Base-by-base conservation (phyloP, 2,113 vertebrate species). In the Rhynchopsitta pachyrhyncha region DNA sequence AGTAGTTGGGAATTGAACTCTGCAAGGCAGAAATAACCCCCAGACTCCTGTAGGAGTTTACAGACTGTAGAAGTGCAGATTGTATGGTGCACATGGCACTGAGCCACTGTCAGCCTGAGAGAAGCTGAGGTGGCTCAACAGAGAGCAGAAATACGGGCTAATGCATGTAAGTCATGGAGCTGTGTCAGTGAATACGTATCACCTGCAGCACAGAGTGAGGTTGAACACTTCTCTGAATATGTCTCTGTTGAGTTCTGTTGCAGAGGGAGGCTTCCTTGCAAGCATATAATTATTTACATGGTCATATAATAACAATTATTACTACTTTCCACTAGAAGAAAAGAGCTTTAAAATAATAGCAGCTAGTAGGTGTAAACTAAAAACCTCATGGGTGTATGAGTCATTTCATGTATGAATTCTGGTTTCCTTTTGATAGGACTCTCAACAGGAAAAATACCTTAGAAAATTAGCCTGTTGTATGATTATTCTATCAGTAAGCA, bases 91-190 rank as follows among this genome's bases (percentile, higher is more conserved):
- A 16, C 13, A 2, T 2, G 17, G 42, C 67, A 28, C 23, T 63
- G 8, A 75, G n/a, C 27, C 33, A 10, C 55, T 70, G 11, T 57
- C 29, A 49, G 6, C 28, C 7, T 24, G 3, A 41, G 68, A 70
- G 64, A 70, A 74, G 41, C 68, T 57, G 39, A 77, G 41, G 18
- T 66, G 39, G 35, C 44, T 27, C 27, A 70, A n/a, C 1, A 5
- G 24, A 0, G 0, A 46, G 55, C 33, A 37, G 50, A 81, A 62
- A 6, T 44, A n/a, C 57, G 50, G 47, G 20, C 35, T 90, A 35
- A 13, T 15, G 20, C 0, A 1, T 60, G 0, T 14, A 17, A 68
- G 23, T 39, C 23, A 7, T 37, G 1, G 3, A 23, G 39, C 55
- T 69, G 28, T 74, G 44, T 73, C 13, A 17, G 12, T 42, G 53